Evolutionary conservation across 2,797 vertebrate species (phyloP), one percentile per base, ranked within the genome.

Genomic region (Nothura maculosa): DNA sequence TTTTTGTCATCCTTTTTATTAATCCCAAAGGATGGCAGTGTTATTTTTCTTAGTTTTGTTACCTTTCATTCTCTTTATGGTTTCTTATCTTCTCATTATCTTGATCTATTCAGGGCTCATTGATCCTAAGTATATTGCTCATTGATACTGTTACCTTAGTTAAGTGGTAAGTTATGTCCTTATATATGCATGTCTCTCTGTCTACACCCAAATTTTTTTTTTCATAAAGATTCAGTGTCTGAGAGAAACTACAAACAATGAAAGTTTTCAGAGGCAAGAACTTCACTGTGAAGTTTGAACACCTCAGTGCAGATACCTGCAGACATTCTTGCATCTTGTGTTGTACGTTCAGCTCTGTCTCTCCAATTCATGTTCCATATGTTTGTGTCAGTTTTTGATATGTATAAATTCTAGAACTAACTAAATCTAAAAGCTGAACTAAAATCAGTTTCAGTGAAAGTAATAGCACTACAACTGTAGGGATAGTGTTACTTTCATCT

Each of bases 61-160:
- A 67, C 36, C 12, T 69, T 79, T 55, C 62, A 5, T 9, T 66
- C 38, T 55, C 67, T 78, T 48, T 18, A 58, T 2, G 1, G 9
- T 77, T 67, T 78, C 55, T 82, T 82, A 11, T 69, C 68, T 58
- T 80, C 17, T 50, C 76, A 32, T 90, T 89, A 92, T 90, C 75
- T 79, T 70, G 20, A 47, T 55, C 75, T 93, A 80, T 92, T 90
- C 75, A 70, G 63, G 42, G 60, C 68, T 86, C 60, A 21, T 66
- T 88, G 55, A 84, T 84, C 60, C 86, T n/a, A 55, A 55, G 30
- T n/a, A 55, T 55, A 19, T n/a, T 55, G 63, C 68, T 86, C 63
- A 20, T 58, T 90, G 55, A 79, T 84, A 55, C 86, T 68, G 20
- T 90, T 93, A 79, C 45, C 50, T 81, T 17, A 58, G 36, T 1